Conservation (phyloP, 2,888 invertebrate genomes). For the Dryomyza anilis region DNA sequence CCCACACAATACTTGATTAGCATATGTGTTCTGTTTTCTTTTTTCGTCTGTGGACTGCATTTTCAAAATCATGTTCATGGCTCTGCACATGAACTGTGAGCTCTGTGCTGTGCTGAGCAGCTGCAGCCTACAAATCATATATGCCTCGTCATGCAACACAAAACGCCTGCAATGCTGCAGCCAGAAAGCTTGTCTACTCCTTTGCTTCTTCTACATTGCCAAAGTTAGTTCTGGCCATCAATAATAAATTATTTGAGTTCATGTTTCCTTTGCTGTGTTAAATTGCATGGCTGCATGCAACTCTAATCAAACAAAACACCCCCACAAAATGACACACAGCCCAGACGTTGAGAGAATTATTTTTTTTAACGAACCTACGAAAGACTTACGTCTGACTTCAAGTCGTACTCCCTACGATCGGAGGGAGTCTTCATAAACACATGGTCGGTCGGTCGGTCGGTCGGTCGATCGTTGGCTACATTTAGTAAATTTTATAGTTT, state of each 20-base stretch:
- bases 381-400: neutral
- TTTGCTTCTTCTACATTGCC: too few relatives aligned
- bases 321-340: constrained; percentile 10
- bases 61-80: constrained; percentile 24
- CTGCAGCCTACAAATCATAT: constrained; percentile 13
- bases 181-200: too few relatives aligned
- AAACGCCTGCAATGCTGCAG: too few relatives aligned
- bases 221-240: constrained; percentile 1
- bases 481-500: too few relatives aligned
- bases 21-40: neutral
- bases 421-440: neutral
- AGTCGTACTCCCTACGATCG: neutral
- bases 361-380: neutral
- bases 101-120: constrained; percentile 5
- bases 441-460: neutral
- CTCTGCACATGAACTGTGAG: neutral
- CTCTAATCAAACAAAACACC: constrained; percentile 18
- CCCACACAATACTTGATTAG: constrained; percentile 6
- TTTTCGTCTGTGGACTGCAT: neutral
- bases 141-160: neutral
- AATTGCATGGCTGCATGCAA: constrained; percentile 17
- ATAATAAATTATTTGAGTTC: constrained; percentile 22
- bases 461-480: too few relatives aligned
- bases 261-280: neutral
- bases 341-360: neutral